Evolutionary conservation across 2,113 vertebrate species (phyloP).

Genomic region (Phoenicopterus ruber): DNA sequence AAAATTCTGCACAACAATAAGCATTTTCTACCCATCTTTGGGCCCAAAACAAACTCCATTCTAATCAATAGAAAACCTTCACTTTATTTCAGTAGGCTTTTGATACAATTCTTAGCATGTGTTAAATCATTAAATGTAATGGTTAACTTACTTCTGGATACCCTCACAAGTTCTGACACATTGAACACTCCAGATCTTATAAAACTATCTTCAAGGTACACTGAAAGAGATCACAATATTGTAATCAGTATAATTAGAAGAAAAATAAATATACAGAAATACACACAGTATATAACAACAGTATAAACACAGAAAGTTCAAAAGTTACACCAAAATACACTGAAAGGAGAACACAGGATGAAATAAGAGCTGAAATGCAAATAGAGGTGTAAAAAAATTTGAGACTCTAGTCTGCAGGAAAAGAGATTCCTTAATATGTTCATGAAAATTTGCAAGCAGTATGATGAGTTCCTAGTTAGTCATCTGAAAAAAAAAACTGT

Average conservation of each 20-base stretch:
- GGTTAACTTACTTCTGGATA: constrained; percentile 89
- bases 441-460: not conserved
- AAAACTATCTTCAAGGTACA: constrained; percentile 94
- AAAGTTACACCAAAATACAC: not conserved
- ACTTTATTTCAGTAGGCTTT: not conserved
- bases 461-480: not conserved
- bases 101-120: not conserved
- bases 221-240: constrained; percentile 69
- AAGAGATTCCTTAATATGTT: not conserved
- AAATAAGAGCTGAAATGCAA: not conserved
- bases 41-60: not conserved
- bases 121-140: not conserved
- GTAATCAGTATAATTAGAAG: not conserved
- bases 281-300: not conserved
- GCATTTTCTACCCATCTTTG: not conserved
- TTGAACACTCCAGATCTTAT: constrained; percentile 96
- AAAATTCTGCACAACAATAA: not conserved
- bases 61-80: not conserved
- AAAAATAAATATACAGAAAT: not conserved
- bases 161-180: constrained; percentile 90
- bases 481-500: not conserved
- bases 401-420: not conserved
- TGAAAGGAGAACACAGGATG: not conserved
- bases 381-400: not conserved
- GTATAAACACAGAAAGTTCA: not conserved